Evolutionary conservation across 2,888 invertebrate species (phyloP).

Genomic region (Ypsolopha sequella): DNA sequence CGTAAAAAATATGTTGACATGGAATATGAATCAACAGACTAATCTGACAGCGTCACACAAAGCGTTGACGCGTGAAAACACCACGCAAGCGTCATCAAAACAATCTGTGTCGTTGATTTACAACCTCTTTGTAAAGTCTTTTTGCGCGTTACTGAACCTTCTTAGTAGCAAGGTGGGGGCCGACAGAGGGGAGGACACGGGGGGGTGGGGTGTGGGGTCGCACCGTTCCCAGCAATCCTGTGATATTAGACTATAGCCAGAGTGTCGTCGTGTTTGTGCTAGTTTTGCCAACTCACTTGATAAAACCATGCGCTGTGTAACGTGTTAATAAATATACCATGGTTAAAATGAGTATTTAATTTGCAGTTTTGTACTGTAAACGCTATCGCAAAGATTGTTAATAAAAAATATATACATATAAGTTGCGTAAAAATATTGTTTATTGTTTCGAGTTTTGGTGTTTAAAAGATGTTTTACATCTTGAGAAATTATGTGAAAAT

Average conservation of each 20-base stretch:
- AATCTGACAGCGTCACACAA: too few relatives aligned
- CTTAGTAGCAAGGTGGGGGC: conserved; percentile 9
- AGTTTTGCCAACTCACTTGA: conserved; percentile 56
- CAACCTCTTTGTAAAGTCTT: too few relatives aligned
- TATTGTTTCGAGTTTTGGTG: not conserved
- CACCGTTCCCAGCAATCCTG: conserved; percentile 68
- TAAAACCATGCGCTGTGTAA: not conserved
- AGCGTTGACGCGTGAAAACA: too few relatives aligned
- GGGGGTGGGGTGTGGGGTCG: conserved; percentile 28
- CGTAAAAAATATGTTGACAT: too few relatives aligned
- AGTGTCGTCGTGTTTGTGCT: conserved; percentile 64
- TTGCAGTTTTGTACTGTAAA: not conserved
- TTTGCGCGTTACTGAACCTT: not conserved
- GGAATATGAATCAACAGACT: too few relatives aligned
- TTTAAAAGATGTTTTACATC: not conserved
- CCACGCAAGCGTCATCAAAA: too few relatives aligned
- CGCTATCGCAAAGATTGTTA: not conserved
- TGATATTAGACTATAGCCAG: conserved; percentile 68
- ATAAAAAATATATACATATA: not conserved
- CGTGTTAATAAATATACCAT: conserved; percentile 1
- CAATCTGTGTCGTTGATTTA: too few relatives aligned
- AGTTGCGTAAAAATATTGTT: not conserved
- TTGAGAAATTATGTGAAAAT: not conserved
- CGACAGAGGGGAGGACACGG: conserved; percentile 14
- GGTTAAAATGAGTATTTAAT: not conserved